These are phyloP conservation scores for Octonoba sinensis DNA, from an alignment of 2,888 invertebrate species.

Conservation along the genomic window DNA sequence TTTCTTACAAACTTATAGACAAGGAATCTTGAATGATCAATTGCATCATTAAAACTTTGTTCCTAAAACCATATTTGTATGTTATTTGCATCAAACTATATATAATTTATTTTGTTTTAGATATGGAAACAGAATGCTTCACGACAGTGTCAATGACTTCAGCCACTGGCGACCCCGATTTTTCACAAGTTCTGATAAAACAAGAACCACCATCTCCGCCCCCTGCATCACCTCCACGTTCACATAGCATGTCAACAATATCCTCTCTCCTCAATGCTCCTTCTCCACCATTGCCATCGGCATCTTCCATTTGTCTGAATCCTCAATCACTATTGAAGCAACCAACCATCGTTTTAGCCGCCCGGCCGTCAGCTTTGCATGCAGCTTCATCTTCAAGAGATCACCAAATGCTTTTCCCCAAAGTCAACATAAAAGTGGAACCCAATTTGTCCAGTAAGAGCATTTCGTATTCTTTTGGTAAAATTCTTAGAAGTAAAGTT, in stretches of 20 bases:
- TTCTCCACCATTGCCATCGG: constrained; percentile 51
- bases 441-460: constrained; percentile 70
- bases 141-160: constrained; percentile 82
- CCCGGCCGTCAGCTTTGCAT: constrained; percentile 42
- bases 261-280: constrained; percentile 56
- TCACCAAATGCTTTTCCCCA: constrained; percentile 74
- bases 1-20: too few species aligned
- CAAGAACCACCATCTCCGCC: constrained; percentile 70
- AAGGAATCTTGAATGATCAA: too few species aligned
- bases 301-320: constrained; percentile 73
- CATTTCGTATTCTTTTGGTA: background rate
- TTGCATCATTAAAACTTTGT: too few species aligned
- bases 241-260: constrained; percentile 66
- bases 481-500: background rate
- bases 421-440: constrained; percentile 82
- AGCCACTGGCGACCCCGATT: constrained; percentile 71
- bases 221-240: constrained; percentile 71
- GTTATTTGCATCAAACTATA: too few species aligned
- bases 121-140: constrained; percentile 88
- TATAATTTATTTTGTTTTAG: constrained; percentile 72
- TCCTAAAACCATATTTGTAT: too few species aligned
- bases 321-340: constrained; percentile 75
- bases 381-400: constrained; percentile 65
- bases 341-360: constrained; percentile 72
- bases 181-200: constrained; percentile 66